Percentiles rank a stretch among this genome's conserved stretches.
phyloP scores from a whole-genome alignment of 1,140 invertebrate genomes.

The Apis mellifera region DNA sequence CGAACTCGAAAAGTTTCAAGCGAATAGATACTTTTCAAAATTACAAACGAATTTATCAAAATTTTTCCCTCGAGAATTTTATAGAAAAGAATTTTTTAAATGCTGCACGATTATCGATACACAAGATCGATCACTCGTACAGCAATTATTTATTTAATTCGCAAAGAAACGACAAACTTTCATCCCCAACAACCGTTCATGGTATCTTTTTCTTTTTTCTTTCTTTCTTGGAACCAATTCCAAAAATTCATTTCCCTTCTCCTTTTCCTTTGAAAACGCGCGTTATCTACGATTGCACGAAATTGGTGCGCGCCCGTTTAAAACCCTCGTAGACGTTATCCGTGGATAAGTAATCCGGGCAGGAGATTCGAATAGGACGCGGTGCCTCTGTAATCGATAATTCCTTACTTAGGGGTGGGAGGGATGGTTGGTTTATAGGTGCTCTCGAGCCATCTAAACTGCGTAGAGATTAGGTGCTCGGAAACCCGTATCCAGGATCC shows the following conservation, averaged over 20 bases:
- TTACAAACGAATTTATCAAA: no score
- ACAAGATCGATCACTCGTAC: no score
- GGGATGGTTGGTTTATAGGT: conserved; percentile 69
- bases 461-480: conserved; percentile 77
- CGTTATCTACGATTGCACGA: conserved; percentile 29
- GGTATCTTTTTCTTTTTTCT: no score
- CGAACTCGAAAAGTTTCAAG: no score
- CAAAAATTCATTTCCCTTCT: background rate
- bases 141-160: no score
- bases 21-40: no score
- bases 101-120: no score
- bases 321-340: conserved; percentile 68
- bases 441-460: conserved; percentile 75
- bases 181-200: no score
- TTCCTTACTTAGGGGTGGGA: conserved; percentile 59
- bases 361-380: conserved; percentile 66
- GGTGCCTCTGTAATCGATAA: conserved; percentile 72
- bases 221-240: no score
- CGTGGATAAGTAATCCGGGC: conserved; percentile 68
- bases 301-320: conserved; percentile 58
- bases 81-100: no score
- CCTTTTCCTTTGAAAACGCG: conserved; percentile 3
- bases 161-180: no score
- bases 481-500: conserved; percentile 69
- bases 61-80: no score